Conservation (phyloP, 2,797 vertebrate genomes). For the Lateolabrax maculatus region DNA sequence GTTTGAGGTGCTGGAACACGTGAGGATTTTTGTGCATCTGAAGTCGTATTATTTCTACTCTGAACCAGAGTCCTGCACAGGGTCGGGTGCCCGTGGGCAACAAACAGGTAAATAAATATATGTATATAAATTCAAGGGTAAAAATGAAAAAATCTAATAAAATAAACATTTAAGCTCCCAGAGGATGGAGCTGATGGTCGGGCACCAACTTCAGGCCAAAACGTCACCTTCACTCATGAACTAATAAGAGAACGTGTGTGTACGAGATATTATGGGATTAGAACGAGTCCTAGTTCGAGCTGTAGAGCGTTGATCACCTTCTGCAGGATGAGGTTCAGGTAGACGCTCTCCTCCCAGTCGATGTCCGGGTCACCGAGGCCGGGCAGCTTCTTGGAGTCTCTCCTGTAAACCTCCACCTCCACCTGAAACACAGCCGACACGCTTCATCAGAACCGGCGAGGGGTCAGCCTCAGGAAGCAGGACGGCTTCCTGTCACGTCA, state of each 20-base stretch:
- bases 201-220: not conserved
- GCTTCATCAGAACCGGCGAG: not conserved
- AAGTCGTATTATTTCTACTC: no score
- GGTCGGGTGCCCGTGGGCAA: no score
- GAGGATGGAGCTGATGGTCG: not conserved
- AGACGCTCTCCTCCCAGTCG: constrained; percentile 99
- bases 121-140: no score
- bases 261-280: not conserved
- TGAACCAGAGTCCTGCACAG: no score
- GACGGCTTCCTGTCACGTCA: constrained; percentile 6
- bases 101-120: no score
- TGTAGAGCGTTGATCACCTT: constrained; percentile 85
- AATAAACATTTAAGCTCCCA: no score
- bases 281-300: not conserved
- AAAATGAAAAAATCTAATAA: no score
- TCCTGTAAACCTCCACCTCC: constrained; percentile 96
- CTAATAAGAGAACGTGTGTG: no score
- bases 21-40: no score
- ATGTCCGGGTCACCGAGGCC: constrained; percentile 97
- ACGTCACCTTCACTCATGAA: no score
- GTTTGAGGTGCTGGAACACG: no score
- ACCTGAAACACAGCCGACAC: constrained; percentile 82
- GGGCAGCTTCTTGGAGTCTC: constrained; percentile 98
- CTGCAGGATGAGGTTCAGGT: constrained; percentile 97
- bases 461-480: not conserved